phyloP scores from a whole-genome alignment of 2,888 invertebrate genomes.

The Lydus trimaculatus region DNA sequence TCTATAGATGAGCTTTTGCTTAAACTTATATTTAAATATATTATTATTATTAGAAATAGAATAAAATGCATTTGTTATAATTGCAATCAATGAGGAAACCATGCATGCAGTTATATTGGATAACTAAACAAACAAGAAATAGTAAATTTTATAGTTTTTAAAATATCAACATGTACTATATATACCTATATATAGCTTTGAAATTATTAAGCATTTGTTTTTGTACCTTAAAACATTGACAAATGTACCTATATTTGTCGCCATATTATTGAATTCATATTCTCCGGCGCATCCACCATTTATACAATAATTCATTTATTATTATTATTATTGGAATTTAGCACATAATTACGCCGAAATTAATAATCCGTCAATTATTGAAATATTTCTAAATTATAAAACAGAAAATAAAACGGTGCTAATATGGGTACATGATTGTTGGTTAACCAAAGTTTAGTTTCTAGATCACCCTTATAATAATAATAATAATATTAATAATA shows the following conservation, averaged over 20 bases:
- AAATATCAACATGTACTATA: conserved; percentile 24
- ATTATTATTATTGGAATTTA: conserved; percentile 22
- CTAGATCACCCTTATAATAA: conserved; percentile 35
- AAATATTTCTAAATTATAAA: not conserved
- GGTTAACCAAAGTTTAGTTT: conserved; percentile 57
- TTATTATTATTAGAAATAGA: conserved; percentile 38
- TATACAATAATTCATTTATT: conserved; percentile 17
- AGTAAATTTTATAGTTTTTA: conserved; percentile 46
- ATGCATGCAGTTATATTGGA: conserved; percentile 48
- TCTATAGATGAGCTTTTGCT: conserved; percentile 54
- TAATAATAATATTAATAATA: conserved; percentile 45
- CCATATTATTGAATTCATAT: conserved; percentile 23
- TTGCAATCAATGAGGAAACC: conserved; percentile 50
- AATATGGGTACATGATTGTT: conserved; percentile 53
- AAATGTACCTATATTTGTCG: conserved; percentile 48
- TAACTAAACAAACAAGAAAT: conserved; percentile 27
- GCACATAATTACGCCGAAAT: conserved; percentile 42
- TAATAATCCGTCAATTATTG: conserved; percentile 34
- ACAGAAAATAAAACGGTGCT: conserved; percentile 14
- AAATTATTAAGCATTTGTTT: conserved; percentile 29
- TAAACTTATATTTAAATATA: conserved; percentile 44
- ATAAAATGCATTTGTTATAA: conserved; percentile 56
- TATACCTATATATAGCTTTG: conserved; percentile 15
- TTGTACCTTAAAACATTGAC: conserved; percentile 48
- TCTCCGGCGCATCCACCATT: not conserved